Percentiles rank a stretch among this genome's conserved stretches.
phyloP scores from a whole-genome alignment of 2,888 invertebrate genomes.

The Nomada flava region DNA sequence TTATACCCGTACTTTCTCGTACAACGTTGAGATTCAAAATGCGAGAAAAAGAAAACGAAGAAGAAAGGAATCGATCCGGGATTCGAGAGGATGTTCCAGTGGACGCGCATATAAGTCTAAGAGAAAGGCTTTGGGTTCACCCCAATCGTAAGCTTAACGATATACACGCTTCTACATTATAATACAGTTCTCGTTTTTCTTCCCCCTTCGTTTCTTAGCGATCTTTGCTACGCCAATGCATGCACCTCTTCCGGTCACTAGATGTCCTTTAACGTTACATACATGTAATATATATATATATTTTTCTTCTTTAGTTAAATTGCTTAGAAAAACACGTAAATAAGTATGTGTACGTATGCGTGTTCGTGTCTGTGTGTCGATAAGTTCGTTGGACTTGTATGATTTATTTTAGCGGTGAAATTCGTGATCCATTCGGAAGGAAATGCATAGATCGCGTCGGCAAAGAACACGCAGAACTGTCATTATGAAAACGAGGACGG shows the following conservation, averaged over 20 bases:
- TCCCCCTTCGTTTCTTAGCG: slow-evolving; percentile 24
- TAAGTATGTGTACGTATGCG: neutral
- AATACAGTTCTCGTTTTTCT: slow-evolving; percentile 62
- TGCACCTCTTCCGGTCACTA: slow-evolving; percentile 4
- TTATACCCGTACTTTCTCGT: slow-evolving; percentile 44
- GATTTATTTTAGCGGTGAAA: slow-evolving; percentile 3
- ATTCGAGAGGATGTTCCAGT: slow-evolving; percentile 49
- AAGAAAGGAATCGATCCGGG: slow-evolving; percentile 37
- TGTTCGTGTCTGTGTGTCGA: neutral
- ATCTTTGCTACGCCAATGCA: slow-evolving; percentile 43
- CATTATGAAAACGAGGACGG: slow-evolving; percentile 54
- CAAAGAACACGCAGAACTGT: slow-evolving; percentile 32
- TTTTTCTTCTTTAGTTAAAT: neutral
- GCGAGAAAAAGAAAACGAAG: neutral
- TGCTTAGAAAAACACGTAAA: slow-evolving; percentile 24
- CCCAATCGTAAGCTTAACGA: slow-evolving; percentile 69
- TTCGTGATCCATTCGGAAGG: neutral
- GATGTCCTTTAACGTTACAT: neutral
- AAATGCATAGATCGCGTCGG: slow-evolving; percentile 17
- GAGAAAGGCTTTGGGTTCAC: slow-evolving; percentile 74
- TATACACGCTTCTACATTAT: slow-evolving; percentile 67
- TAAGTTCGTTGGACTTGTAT: slow-evolving; percentile 27
- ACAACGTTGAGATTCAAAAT: slow-evolving; percentile 29
- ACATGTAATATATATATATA: no score
- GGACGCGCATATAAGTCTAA: slow-evolving; percentile 70